phyloP scores from a whole-genome alignment of 2,113 vertebrate species.

The Pheucticus melanocephalus region DNA sequence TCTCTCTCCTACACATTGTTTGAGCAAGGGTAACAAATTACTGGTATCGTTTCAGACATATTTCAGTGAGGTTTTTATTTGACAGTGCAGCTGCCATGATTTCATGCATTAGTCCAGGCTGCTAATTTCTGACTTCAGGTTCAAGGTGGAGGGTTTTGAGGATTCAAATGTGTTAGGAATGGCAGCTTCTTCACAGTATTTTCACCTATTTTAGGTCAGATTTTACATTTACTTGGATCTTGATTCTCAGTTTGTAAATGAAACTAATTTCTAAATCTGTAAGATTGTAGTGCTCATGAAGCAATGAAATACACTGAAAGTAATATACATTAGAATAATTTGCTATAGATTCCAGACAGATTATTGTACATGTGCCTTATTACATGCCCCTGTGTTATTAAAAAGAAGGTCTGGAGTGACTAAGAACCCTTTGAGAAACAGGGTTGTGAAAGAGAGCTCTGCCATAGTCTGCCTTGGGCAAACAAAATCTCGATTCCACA shows the following conservation, averaged over 20 bases:
- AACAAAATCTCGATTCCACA: not conserved
- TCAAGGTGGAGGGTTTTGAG: not conserved
- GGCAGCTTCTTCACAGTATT: not conserved
- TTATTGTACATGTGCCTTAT: not conserved
- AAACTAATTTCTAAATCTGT: not conserved
- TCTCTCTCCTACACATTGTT: slow-evolving; percentile 30
- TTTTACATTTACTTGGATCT: not conserved
- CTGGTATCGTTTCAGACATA: not conserved
- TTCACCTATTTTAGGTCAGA: not conserved
- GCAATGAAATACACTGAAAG: not conserved
- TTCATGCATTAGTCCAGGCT: not conserved
- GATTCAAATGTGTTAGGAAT: not conserved
- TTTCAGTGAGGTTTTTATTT: slow-evolving; percentile 9
- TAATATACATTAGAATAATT: not conserved
- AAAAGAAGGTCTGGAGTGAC: not conserved
- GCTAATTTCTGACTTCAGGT: not conserved
- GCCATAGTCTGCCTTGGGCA: not conserved
- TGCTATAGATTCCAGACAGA: not conserved
- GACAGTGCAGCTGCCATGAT: not conserved
- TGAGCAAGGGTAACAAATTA: slow-evolving; percentile 37
- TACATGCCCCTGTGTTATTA: not conserved
- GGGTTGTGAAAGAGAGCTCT: not conserved
- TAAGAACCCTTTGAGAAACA: not conserved
- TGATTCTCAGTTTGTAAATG: not conserved
- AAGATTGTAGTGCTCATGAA: not conserved